phyloP scores from a whole-genome alignment of 2,888 invertebrate genomes.

The Eupithecia tripunctaria region DNA sequence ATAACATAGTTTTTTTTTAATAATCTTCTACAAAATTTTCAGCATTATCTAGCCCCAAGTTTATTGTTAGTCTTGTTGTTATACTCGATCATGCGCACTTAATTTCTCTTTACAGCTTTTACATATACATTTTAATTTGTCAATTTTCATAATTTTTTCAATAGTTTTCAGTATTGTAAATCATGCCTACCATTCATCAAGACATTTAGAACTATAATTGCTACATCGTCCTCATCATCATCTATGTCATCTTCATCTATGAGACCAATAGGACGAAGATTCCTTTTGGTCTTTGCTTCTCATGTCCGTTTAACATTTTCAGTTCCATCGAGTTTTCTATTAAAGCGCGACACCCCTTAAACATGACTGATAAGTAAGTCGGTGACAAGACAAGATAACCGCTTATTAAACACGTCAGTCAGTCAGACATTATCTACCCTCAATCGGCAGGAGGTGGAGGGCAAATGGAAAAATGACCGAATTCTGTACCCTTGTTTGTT shows the following conservation, averaged over 20 bases:
- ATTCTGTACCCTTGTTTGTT: slow-evolving; percentile 40
- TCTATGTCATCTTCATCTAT: too few species aligned
- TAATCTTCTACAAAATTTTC: too few species aligned
- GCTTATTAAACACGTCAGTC: slow-evolving; percentile 81
- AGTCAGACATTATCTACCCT: slow-evolving; percentile 79
- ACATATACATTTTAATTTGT: background rate
- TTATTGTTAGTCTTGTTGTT: too few species aligned
- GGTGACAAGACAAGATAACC: slow-evolving; percentile 71
- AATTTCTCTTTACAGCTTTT: background rate
- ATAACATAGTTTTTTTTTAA: background rate
- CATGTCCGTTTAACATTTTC: background rate
- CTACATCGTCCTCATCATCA: too few species aligned
- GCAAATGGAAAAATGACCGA: slow-evolving; percentile 67
- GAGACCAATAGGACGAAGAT: background rate
- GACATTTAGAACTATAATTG: background rate
- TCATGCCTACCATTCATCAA: too few species aligned
- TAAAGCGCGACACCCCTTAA: slow-evolving; percentile 25
- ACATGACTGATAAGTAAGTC: slow-evolving; percentile 46
- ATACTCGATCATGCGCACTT: background rate
- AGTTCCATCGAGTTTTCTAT: slow-evolving; percentile 25
- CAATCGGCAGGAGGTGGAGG: slow-evolving; percentile 62
- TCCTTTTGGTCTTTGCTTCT: background rate
- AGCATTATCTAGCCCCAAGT: too few species aligned
- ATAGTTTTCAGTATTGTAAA: background rate
- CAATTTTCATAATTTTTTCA: background rate